Base-by-base conservation (phyloP, 2,797 vertebrate species). In the Sebastes minor region DNA sequence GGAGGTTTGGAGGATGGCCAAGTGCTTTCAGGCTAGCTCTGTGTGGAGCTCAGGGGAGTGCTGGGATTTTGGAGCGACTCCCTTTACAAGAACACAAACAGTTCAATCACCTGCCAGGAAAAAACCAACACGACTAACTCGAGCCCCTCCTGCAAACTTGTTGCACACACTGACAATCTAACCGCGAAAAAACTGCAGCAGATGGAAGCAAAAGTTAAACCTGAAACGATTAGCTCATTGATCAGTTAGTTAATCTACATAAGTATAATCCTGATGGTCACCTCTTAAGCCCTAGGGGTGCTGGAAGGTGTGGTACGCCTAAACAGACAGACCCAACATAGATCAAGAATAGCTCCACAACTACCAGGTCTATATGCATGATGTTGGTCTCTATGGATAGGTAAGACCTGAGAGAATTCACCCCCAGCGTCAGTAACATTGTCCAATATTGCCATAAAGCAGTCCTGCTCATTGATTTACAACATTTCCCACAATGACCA, bases 1-100 rank as follows among this genome's bases (percentile, higher is more conserved):
- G 84, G 42, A 83, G 86, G 88, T 89, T 72, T 88, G 92, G 88
- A 92, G 71, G 64, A 88, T 64, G 64, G 91, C 91, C 91, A 92
- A 91, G 64, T 74, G 59, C 74, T 88, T 88, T 80, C 59, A 86
- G 84, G 75, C 74, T 55, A 49, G 66, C 81, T 85, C 28, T 77
- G 76, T 78, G 83, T 81, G 76, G 33, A 70, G 85, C 86, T 88
- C 83, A 65, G 65, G 74, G 81, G 83, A 83, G 42, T 35, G 20
- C 28, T 80, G 77, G 76, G 81, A 85, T 83, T 89, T 76, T 69
- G 68, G 71, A 86, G 74, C 46, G 38, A 69, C 81, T 87, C 61
- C 70, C 52, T 82, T n/a, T 75, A 85, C 78, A 88, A 76, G 32
- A 84, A 81, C 80, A 87, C 65, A 53, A 76, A 80, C 66, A 64